Evolutionary conservation across 2,797 vertebrate species (phyloP), one percentile per base, ranked within the genome.

Genomic region (Melopsittacus undulatus): DNA sequence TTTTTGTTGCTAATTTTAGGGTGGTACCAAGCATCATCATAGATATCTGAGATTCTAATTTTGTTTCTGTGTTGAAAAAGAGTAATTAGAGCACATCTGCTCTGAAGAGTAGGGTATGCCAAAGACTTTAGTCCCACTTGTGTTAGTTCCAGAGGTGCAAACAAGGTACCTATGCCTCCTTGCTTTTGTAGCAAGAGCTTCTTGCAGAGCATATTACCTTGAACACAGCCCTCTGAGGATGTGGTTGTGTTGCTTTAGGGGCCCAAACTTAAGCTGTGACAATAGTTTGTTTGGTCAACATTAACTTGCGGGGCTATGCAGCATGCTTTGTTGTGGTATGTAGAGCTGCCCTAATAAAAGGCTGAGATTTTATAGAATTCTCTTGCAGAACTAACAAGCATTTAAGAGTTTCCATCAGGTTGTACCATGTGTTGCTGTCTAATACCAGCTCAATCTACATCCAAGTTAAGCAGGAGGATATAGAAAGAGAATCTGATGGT

Each of bases 371-470:
- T 8, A 2, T 0, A 87, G 74, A 54, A 10, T 76, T 59, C 86
- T 66, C 20, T 56, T 40, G 32, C 70, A 95, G 70, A 93, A 36
- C 70, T 89, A 80, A 80, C 69, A 69, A 34, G 85, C 90, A 62
- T 92, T 81, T 86, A 69, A 77, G 49, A 84, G 79, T 80, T 92
- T 83, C 83, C 54, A 73, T 45, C 66, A 86, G n/a, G 30, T 90
- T 93, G 80, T 92, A 77, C 94, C 83, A 51, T 40, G 85, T 83
- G 76, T 43, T 92, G 89, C 85, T 90, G 78, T 76, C 72, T 84
- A 95, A 91, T 57, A 84, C 79, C 92, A 91, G 75, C 79, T 96
- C 95, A 86, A 61, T 76, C 78, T 92, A 90, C 84, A 62, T 64
- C 63, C 94, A 42, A 32, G 66, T 57, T 36, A 56, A 88, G 42